Evolutionary conservation across 1,140 invertebrate genomes (phyloP), one percentile per base, ranked within the genome.

Genomic region (Sycophila sp.): DNA sequence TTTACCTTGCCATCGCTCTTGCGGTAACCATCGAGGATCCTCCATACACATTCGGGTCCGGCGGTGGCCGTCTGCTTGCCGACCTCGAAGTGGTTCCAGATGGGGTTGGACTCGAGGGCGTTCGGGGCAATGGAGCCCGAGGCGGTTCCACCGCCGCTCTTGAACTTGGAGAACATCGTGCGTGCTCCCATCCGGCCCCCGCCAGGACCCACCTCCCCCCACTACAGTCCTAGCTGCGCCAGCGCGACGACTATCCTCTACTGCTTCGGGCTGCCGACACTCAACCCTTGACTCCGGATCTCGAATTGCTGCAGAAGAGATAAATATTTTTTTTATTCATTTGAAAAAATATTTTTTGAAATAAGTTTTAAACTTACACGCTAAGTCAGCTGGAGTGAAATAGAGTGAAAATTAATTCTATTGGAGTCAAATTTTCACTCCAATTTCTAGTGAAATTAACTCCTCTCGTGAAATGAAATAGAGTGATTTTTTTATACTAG

Each of bases 1-100:
- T 13, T 11, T 86, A 98, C 96, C 93, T 96, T 96, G 74, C 93
- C 92, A 78, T 98, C 96, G 53, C 90, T 93, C 82, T 96, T 96
- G 65, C 94, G 86, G 77, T 93, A 93, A 0, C 93, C 96, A 75
- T 98, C 96, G 79, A 96, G 93, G 67, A 98, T 94, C 77, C 92
- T 93, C 97, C 97, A 99, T 7, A 95, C 90, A 68, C 95, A 90
- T 78, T 97, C 95, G 0, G 96, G 96, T 0, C 97, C 97, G 19
- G 95, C 95, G 60, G 92, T 95, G 22, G 93, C 94, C 51, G 91
- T 89, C 80, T 94, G 93, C 76, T 94, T 93, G n/a, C 95, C 94
- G 60, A 97, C 90, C 71, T 96, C 94, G 85, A 94, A 98, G 83
- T 93, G 92, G 76, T 96, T 92, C 73, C 91, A 89, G 75, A 98